Percentiles rank a stretch among this genome's conserved stretches.
These are phyloP conservation scores for Ornithorhynchus anatinus DNA, from an alignment of 2,113 vertebrate species.

Conservation along the genomic window DNA sequence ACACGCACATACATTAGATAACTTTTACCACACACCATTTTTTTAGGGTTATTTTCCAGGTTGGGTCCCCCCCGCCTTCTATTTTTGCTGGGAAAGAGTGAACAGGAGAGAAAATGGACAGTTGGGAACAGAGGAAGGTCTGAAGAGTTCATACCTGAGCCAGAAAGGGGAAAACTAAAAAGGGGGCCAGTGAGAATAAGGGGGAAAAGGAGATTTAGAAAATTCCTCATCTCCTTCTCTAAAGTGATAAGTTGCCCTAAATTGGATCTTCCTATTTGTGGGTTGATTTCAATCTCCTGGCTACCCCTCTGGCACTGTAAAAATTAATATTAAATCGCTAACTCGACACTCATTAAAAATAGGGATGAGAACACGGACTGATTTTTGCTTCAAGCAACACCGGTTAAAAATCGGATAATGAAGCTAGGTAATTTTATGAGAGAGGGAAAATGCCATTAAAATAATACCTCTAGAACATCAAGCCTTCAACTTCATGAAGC, in stretches of 20 bases:
- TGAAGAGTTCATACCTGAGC: too few species aligned
- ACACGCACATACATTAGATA: too few species aligned
- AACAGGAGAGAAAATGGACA: too few species aligned
- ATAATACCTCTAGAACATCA: not conserved
- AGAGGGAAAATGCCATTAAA: not conserved
- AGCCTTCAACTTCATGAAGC: too few species aligned
- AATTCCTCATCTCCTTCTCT: not conserved
- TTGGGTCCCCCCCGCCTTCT: too few species aligned
- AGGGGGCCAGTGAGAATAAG: not conserved
- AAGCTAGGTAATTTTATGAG: not conserved
- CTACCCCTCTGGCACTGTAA: not conserved
- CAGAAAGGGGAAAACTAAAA: too few species aligned
- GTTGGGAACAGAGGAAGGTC: too few species aligned
- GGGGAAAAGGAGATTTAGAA: not conserved
- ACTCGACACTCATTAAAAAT: not conserved
- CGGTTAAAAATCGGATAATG: not conserved
- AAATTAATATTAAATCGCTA: constrained; percentile 10
- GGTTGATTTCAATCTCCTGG: not conserved
- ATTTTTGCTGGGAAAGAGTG: too few species aligned
- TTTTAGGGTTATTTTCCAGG: too few species aligned
- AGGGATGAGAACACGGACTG: not conserved
- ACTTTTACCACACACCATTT: too few species aligned
- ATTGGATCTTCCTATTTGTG: not conserved
- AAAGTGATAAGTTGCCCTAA: not conserved
- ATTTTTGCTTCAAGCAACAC: constrained; percentile 7